Evolutionary conservation across 1,140 invertebrate species (phyloP).

Genomic region (Habropoda laboriosa): DNA sequence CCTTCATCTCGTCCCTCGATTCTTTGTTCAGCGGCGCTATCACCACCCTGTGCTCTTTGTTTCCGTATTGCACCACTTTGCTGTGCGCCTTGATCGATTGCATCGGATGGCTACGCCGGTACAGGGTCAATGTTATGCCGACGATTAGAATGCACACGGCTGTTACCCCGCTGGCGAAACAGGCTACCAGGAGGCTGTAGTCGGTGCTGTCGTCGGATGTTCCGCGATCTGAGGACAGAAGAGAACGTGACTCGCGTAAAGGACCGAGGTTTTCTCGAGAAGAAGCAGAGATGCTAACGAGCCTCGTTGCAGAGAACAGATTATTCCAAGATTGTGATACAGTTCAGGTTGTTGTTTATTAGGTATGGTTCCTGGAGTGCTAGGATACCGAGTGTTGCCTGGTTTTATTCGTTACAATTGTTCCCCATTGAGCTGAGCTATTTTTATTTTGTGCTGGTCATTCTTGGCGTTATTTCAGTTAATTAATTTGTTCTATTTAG

Average conservation of each 20-base stretch:
- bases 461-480: too few relatives aligned
- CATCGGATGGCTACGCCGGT: constrained; percentile 68
- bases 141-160: constrained; percentile 75
- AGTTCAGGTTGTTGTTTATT: too few relatives aligned
- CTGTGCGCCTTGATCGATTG: constrained; percentile 67
- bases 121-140: constrained; percentile 73
- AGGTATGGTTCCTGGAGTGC: too few relatives aligned
- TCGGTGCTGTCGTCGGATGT: constrained; percentile 70
- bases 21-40: constrained; percentile 19
- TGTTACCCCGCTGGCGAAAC: constrained; percentile 75
- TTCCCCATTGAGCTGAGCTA: too few relatives aligned
- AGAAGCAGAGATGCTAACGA: neutral
- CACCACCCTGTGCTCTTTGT: constrained; percentile 44
- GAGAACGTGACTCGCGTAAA: constrained; percentile 36
- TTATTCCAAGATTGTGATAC: too few relatives aligned
- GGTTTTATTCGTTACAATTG: too few relatives aligned
- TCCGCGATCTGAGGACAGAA: constrained; percentile 68
- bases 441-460: too few relatives aligned
- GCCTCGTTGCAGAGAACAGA: too few relatives aligned
- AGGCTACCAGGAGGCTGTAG: constrained; percentile 75
- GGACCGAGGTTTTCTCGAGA: neutral
- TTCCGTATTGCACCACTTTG: constrained; percentile 44
- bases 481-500: too few relatives aligned
- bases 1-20: constrained; percentile 39
- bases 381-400: too few relatives aligned